Base-by-base conservation (phyloP, 92 coral and sea anemone species). In the Epizoanthus illoricatus region DNA sequence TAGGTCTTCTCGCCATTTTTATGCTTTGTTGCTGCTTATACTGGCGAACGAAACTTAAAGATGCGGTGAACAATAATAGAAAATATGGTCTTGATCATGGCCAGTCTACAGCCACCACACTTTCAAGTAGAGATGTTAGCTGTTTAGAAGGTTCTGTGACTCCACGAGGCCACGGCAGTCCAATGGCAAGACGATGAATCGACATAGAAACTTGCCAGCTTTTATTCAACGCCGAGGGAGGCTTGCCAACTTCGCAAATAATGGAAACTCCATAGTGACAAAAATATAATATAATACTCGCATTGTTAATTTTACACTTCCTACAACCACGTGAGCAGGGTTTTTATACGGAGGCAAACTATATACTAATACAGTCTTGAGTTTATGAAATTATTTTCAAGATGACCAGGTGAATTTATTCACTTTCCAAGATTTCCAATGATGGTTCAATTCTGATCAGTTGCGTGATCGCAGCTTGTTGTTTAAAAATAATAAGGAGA, bases 21-120 rank as follows among this genome's bases (percentile, higher is more conserved):
- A n/a, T 86, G 52, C 71, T 91, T 2, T 59, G 87, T 41, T 93
- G 97, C 28, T 93, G 97, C 55, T 56, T 93, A 36, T 93, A 84
- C 69, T 93, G 97, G 97, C 86, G 94, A 15, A 86, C 87, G 36
- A 92, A 93, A 33, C 86, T 93, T 33, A 87, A 86, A 54, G 86
- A 93, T 49, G 92, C 87, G 39, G 40, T 86, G 45, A 57, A 83
- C n/a, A 81, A 69, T 59, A 79, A 86, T 41, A 88, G 94, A 41
- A 69, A 42, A 28, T 91, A 91, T 4, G 86, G 87, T n/a, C 41
- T 62, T 45, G 93, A 86, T 33, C 79, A 78, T 64, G 91, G 87
- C 36, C 74, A 67, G 20, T 90, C 94, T 0, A 85, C 91, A 0
- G 97, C 85, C 5, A 89, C 82, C 0, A 78, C 82, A 7, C 43